A percentile compares a stretch with the other conserved stretches of the same genome.
Conservation (phyloP, 2,797 vertebrate genomes). For the Fistularia tabacaria region DNA sequence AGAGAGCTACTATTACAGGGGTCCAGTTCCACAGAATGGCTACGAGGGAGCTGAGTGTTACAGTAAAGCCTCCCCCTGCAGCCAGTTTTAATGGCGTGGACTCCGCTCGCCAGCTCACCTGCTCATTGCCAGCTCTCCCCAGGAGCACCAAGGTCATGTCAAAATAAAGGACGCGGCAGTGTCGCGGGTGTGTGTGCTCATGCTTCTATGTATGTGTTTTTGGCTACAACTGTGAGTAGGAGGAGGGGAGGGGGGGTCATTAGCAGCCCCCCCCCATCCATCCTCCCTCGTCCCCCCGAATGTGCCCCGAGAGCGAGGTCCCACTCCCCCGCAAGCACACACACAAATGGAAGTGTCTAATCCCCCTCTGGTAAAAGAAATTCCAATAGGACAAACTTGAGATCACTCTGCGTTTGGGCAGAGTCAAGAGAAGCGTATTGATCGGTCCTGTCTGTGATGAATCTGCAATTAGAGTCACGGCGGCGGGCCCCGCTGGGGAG, state of each 20-base stretch:
- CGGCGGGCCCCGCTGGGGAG: slow-evolving; percentile 48
- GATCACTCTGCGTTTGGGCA: slow-evolving; percentile 51
- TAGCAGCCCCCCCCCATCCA: slow-evolving; percentile 14
- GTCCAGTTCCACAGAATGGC: slow-evolving; percentile 35
- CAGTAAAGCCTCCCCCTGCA: slow-evolving; percentile 42
- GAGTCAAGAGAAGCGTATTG: slow-evolving; percentile 69
- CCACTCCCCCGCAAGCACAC: slow-evolving; percentile 36
- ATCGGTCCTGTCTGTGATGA: slow-evolving; percentile 72
- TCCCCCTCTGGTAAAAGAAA: slow-evolving; percentile 59
- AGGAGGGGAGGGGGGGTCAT: slow-evolving; percentile 21
- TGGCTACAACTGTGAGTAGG: neutral
- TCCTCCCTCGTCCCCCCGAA: slow-evolving; percentile 25
- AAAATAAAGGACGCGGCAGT: slow-evolving; percentile 55
- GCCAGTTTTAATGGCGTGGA: slow-evolving; percentile 51
- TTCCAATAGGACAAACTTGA: slow-evolving; percentile 74
- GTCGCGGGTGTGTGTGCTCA: neutral
- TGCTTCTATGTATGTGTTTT: slow-evolving; percentile 1
- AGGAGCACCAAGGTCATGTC: slow-evolving; percentile 65
- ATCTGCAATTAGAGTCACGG: slow-evolving; percentile 72
- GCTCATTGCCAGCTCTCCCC: slow-evolving; percentile 47
- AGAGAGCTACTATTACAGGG: slow-evolving; percentile 58
- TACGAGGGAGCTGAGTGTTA: slow-evolving; percentile 44
- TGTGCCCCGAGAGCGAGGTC: slow-evolving; percentile 30
- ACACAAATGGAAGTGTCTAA: slow-evolving; percentile 63
- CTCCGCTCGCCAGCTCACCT: slow-evolving; percentile 43